A percentile compares a stretch with the other conserved stretches of the same genome.
These are phyloP conservation scores for Hesperia comma DNA, from an alignment of 2,888 invertebrate genomes.

Conservation along the genomic window DNA sequence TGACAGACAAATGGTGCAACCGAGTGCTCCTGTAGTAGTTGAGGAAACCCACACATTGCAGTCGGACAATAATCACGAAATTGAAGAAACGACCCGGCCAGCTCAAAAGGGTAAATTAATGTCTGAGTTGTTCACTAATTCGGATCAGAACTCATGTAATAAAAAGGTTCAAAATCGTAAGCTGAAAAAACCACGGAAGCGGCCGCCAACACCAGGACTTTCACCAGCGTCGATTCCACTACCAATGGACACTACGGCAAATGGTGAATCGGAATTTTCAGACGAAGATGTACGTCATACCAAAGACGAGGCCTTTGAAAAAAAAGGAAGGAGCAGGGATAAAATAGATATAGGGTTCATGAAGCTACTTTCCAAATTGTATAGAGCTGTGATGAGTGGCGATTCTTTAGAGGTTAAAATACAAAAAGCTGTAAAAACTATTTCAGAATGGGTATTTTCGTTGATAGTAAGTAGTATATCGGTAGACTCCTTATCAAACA, in stretches of 20 bases:
- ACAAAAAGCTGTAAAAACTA: not conserved
- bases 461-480: slow-evolving; percentile 3
- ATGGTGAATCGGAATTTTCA: not conserved
- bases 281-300: not conserved
- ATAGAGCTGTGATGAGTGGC: not conserved
- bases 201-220: no score
- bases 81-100: no score
- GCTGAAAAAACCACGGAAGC: not conserved
- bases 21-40: no score
- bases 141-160: no score
- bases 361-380: slow-evolving; percentile 7
- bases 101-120: no score
- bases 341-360: not conserved
- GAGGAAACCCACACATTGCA: no score
- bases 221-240: not conserved
- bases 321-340: not conserved
- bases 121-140: no score
- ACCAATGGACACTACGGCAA: not conserved
- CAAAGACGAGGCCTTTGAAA: no score
- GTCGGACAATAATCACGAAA: no score
- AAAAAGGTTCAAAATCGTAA: no score
- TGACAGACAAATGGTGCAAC: no score
- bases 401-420: slow-evolving; percentile 22
- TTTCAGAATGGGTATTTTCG: slow-evolving; percentile 12
- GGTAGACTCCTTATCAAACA: slow-evolving; percentile 13